Percentiles rank a stretch among this genome's conserved stretches.
phyloP scores from a whole-genome alignment of 2,888 invertebrate species.

The Ornithoptera alexandrae region DNA sequence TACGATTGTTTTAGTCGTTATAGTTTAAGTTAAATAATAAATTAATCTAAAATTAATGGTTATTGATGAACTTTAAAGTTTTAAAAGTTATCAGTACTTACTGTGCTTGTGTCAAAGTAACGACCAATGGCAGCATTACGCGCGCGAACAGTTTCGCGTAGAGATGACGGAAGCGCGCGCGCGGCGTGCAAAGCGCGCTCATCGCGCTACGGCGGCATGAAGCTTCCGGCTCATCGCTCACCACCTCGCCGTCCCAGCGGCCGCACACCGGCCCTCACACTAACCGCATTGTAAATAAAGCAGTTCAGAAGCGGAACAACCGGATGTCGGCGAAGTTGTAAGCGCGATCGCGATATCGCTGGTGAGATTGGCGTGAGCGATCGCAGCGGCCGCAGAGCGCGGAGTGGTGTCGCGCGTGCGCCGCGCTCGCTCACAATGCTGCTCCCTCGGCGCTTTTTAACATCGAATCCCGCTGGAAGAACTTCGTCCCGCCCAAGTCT shows the following conservation, averaged over 20 bases:
- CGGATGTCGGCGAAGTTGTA: conserved; percentile 39
- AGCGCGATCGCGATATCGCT: conserved; percentile 45
- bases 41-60: neutral
- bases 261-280: conserved; percentile 32
- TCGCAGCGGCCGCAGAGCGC: conserved; percentile 57
- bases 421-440: conserved; percentile 42
- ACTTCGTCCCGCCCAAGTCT: conserved; percentile 34
- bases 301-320: neutral
- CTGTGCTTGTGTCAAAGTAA: conserved; percentile 58
- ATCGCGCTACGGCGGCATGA: conserved; percentile 64
- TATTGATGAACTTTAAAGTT: neutral
- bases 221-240: conserved; percentile 61
- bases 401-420: conserved; percentile 76
- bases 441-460: conserved; percentile 36
- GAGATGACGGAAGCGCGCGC: conserved; percentile 44
- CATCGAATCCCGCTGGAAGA: conserved; percentile 33
- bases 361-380: conserved; percentile 54
- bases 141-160: conserved; percentile 42
- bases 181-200: conserved; percentile 64
- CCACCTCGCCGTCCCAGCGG: conserved; percentile 40
- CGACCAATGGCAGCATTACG: conserved; percentile 48
- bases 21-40: neutral
- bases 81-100: conserved; percentile 47
- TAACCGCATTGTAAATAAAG: conserved; percentile 31
- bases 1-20: neutral